Base-by-base conservation (phyloP, 92 coral and sea anemone species). In the Palythoa heliodiscus region DNA sequence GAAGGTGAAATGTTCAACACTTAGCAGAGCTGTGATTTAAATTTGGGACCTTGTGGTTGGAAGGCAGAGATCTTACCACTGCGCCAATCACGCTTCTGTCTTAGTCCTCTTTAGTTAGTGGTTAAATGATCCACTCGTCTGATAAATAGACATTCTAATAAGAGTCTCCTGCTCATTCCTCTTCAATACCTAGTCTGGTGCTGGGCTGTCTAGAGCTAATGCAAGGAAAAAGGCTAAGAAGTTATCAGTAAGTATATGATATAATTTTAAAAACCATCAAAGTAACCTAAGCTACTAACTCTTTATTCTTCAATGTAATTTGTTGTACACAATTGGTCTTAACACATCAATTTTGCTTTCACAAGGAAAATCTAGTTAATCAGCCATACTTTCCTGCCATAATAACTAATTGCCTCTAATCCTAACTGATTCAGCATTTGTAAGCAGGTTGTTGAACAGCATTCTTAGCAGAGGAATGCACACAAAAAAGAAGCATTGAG, bases 151-250 rank as follows among this genome's bases (percentile, higher is more conserved):
- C 52, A 24, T 80, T 25, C 74, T 68, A 64, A 80, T 55, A 80
- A 23, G 38, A 40, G 23, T 80, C 84, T 80, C 74, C 9, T 66
- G 15, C 84, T 43, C 48, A 47, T 47, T 80, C 84, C 35, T 29
- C 0, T 80, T 80, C 60, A 66, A 22, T 63, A 66, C 20, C 63
- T 80, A 80, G 84, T 80, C 84, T 66, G 84, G 84, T 64, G 58
- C 55, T 64, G 73, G 84, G 64, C 29, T 64, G 20, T 23, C 84
- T 80, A 80, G 84, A 66, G 52, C 73, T 80, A 80, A 80, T 80
- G 60, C 73, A 64, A 64, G 84, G 84, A 80, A 47, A 80, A 66
- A 80, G 84, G 29, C 74, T 80, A 80, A 80, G 84, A 80, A 80
- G 84, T 53, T 80, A 10, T 80, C 84, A 16, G 84, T 80, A 80